Conservation (phyloP, 53 echinoderm and acorn worm genomes). For the Crossaster papposus region DNA sequence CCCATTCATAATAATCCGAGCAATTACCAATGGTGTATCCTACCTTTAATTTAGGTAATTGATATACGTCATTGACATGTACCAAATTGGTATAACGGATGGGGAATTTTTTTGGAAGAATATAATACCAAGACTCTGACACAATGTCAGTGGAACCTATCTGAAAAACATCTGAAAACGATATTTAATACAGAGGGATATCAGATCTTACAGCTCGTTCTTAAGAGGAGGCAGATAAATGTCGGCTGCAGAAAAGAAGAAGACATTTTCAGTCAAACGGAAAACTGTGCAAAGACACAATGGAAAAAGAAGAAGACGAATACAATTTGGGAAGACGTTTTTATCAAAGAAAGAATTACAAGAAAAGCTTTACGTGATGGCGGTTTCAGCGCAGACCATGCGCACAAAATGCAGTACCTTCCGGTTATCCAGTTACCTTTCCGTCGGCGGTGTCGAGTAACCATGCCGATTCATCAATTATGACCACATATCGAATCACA, state of each 20-base stretch:
- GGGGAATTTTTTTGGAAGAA: too few species aligned
- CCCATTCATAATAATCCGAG: too few species aligned
- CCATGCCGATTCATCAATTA: neutral
- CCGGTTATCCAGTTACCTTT: conserved; percentile 55
- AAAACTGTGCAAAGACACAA: neutral
- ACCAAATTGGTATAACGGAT: too few species aligned
- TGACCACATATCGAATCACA: conserved; percentile 13
- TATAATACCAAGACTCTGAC: too few species aligned
- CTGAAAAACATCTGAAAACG: neutral
- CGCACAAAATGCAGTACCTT: conserved; percentile 2
- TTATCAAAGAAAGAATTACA: neutral
- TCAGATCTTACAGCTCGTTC: neutral
- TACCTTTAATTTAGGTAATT: too few species aligned
- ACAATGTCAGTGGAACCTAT: neutral
- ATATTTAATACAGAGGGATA: conserved; percentile 1
- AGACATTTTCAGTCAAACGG: neutral
- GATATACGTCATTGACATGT: too few species aligned
- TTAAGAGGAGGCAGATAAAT: neutral
- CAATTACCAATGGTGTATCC: too few species aligned
- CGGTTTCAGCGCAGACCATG: neutral
- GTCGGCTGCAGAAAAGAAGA: neutral
- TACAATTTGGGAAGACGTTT: neutral
- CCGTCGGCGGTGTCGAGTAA: conserved; percentile 40
- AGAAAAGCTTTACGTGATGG: too few species aligned
- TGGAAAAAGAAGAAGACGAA: neutral